Conservation (phyloP, 2,888 invertebrate species). For the Euclidia mi region DNA sequence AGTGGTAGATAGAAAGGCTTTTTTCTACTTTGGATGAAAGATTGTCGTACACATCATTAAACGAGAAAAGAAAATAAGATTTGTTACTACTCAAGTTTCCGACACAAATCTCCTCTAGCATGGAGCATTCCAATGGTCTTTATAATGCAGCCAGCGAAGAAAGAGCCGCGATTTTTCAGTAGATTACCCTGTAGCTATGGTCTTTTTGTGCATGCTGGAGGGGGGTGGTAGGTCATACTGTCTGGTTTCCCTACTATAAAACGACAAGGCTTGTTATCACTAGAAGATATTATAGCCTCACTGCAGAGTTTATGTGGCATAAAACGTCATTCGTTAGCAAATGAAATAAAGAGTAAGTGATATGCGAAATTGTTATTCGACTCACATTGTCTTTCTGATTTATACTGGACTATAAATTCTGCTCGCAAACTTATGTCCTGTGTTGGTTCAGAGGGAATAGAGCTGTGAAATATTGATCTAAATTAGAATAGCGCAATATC, state of each 20-base stretch:
- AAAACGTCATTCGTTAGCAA: constrained; percentile 68
- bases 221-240: constrained; percentile 43
- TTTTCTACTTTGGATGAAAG: constrained; percentile 44
- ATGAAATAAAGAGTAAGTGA: constrained; percentile 64
- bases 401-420: constrained; percentile 53
- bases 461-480: too few relatives aligned
- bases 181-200: constrained; percentile 46
- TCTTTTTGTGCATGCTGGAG: constrained; percentile 22
- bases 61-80: constrained; percentile 65
- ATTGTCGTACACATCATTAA: constrained; percentile 61
- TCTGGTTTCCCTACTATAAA: constrained; percentile 58
- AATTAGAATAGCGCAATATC: background rate
- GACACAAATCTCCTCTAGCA: constrained; percentile 59
- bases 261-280: constrained; percentile 69
- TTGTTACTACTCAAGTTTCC: constrained; percentile 63
- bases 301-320: constrained; percentile 69
- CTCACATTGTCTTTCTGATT: constrained; percentile 51
- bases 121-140: constrained; percentile 52
- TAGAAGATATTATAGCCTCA: constrained; percentile 58
- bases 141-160: constrained; percentile 47
- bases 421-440: constrained; percentile 22
- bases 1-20: constrained; percentile 27
- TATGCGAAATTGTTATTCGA: constrained; percentile 51
- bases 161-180: constrained; percentile 43
- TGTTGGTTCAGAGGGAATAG: constrained; percentile 13